These are phyloP conservation scores for Leptinotarsa juncta DNA, from an alignment of 2,888 invertebrate genomes.

Conservation along the genomic window DNA sequence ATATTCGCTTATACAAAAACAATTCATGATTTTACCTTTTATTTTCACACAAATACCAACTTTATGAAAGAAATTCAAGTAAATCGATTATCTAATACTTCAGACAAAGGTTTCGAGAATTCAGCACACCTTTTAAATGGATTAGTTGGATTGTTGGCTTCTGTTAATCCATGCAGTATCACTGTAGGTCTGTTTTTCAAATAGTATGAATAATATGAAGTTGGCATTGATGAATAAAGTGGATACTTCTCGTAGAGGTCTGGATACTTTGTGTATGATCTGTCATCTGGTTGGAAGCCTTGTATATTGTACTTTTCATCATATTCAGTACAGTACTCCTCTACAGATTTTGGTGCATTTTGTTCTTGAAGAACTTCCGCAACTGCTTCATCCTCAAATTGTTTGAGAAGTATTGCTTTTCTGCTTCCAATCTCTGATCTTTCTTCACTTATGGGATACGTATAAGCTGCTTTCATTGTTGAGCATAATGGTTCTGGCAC, in stretches of 20 bases:
- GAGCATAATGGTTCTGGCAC: constrained; percentile 48
- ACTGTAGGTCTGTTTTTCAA: constrained; percentile 36
- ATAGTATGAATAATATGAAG: constrained; percentile 42
- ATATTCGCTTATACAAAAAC: too few species aligned
- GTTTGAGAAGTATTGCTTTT: constrained; percentile 50
- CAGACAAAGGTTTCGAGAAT: constrained; percentile 47
- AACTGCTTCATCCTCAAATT: constrained; percentile 56
- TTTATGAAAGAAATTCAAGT: background rate
- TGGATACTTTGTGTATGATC: constrained; percentile 41
- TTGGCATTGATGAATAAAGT: constrained; percentile 42
- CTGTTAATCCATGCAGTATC: constrained; percentile 43
- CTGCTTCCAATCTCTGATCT: constrained; percentile 49
- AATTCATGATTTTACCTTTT: too few species aligned
- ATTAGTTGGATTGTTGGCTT: constrained; percentile 29
- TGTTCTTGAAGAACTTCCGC: constrained; percentile 56
- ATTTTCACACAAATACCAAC: too few species aligned
- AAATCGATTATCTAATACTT: constrained; percentile 33
- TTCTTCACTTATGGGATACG: constrained; percentile 48
- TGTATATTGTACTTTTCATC: constrained; percentile 55
- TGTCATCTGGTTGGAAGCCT: constrained; percentile 52
- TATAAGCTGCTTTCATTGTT: constrained; percentile 57
- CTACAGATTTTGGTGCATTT: constrained; percentile 50
- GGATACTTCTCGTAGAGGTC: constrained; percentile 47
- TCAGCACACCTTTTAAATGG: constrained; percentile 45
- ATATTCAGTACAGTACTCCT: constrained; percentile 61